Evolutionary conservation across 2,888 invertebrate species (phyloP).

Genomic region (Schizaphis graminum): DNA sequence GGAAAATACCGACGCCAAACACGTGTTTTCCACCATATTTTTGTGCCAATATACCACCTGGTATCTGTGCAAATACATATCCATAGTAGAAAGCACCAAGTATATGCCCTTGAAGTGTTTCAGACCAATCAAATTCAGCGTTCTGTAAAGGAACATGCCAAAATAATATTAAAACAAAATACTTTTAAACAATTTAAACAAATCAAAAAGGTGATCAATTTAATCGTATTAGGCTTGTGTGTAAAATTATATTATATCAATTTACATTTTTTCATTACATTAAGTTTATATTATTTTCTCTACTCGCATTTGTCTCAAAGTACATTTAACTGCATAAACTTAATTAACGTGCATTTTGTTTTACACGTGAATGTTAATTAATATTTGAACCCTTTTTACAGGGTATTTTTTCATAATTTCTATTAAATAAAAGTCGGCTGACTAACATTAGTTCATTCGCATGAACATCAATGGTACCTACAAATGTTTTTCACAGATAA

Average conservation of each 20-base stretch:
- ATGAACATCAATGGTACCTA: not conserved
- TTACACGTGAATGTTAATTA: not conserved
- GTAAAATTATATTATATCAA: too few relatives aligned
- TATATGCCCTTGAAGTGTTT: conserved; percentile 71
- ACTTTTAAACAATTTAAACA: not conserved
- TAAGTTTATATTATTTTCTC: not conserved
- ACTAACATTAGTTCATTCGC: not conserved
- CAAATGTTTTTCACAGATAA: not conserved
- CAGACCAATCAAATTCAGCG: conserved; percentile 71
- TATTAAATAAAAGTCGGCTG: not conserved
- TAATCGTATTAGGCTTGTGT: too few relatives aligned
- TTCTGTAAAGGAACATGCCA: conserved; percentile 66
- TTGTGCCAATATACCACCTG: conserved; percentile 72
- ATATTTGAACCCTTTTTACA: not conserved
- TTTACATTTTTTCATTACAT: too few relatives aligned
- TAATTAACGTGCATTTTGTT: not conserved
- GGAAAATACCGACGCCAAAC: conserved; percentile 72
- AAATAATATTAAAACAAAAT: not conserved
- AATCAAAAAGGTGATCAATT: not conserved
- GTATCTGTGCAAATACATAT: conserved; percentile 73
- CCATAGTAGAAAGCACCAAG: conserved; percentile 74
- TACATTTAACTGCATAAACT: not conserved
- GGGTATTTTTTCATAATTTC: not conserved
- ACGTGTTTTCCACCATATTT: conserved; percentile 73
- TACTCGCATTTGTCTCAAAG: not conserved